Evolutionary conservation across 1,140 invertebrate species (phyloP), one percentile per base, ranked within the genome.

Genomic region (Vanessa tameamea): DNA sequence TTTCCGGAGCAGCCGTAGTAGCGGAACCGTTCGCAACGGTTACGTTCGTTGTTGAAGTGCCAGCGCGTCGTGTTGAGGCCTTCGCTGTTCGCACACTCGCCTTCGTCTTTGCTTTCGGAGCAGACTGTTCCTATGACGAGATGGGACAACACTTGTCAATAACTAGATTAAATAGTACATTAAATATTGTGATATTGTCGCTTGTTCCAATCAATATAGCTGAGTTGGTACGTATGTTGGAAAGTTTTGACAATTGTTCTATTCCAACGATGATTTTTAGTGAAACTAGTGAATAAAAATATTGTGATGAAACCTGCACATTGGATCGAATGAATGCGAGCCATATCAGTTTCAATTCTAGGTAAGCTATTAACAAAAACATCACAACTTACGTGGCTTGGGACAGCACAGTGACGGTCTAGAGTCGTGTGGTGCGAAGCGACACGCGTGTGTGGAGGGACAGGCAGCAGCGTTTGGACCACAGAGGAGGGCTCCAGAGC

Each of bases 381-480:
- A 9, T 37, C 14, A 15, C 13, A 31, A 89, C 93, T 93, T 87
- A 95, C 95, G 93, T 63, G 97, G 96, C 85, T 97, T 98, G 11
- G 96, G 96, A 87, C 97, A 98, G 89, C 97, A 97, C 1, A 97
- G 95, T 0, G 91, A 79, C 3, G 91, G 91, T 14, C 78, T 82
- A 82, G 97, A 95, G 80, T 96, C 95, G 20, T 97, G 94, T 1
- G 96, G 96, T 75, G 96, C 96, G 64, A 97, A 93, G 78, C 97
- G 95, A 80, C 97, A 98, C 76, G 96, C 97, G 89, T 97, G 97
- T 2, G 96, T 96, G 3, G 96, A 96, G 5, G 97, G 97, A 80
- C 97, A 98, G 9, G 94, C 94, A 47, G 94, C 94, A 50, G 95
- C 95, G 72, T 94, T 94, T 0, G 96, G 96, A 0, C 96, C 96